Percentiles rank a stretch among this genome's conserved stretches.
These are phyloP conservation scores for Hyles euphorbiae DNA, from an alignment of 1,140 invertebrate species.

Conservation along the genomic window DNA sequence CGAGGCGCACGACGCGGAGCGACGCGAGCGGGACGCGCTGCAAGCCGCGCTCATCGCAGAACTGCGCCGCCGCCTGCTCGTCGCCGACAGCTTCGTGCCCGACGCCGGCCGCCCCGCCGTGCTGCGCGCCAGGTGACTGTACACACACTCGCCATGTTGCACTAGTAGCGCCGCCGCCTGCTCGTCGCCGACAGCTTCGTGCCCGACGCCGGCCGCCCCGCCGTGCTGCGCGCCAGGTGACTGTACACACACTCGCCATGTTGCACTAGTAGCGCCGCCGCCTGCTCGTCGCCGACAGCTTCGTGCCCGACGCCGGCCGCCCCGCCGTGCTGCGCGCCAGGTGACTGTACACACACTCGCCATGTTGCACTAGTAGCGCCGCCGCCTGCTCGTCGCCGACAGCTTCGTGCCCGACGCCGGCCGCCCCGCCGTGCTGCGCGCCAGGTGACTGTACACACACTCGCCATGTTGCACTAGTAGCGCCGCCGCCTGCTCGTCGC, in stretches of 20 bases:
- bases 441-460: no score
- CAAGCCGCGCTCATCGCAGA: constrained; percentile 72
- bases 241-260: no score
- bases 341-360: no score
- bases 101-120: constrained; percentile 91
- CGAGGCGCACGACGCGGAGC: constrained; percentile 74
- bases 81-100: constrained; percentile 98
- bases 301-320: constrained; percentile 94
- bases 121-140: constrained; percentile 81
- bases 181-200: constrained; percentile 98
- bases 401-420: constrained; percentile 97
- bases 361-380: constrained; percentile 84
- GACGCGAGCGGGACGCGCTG: constrained; percentile 81
- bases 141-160: no score
- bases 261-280: constrained; percentile 86
- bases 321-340: constrained; percentile 86
- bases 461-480: no score
- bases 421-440: constrained; percentile 87
- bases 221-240: constrained; percentile 86
- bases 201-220: constrained; percentile 90
- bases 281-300: constrained; percentile 96
- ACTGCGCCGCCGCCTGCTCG: constrained; percentile 88
- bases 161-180: constrained; percentile 86
- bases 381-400: constrained; percentile 94
- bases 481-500: constrained; percentile 92